Evolutionary conservation across 64 coral and sea anemone species (phyloP).

Genomic region (Hydrozoanthus tunicans): DNA sequence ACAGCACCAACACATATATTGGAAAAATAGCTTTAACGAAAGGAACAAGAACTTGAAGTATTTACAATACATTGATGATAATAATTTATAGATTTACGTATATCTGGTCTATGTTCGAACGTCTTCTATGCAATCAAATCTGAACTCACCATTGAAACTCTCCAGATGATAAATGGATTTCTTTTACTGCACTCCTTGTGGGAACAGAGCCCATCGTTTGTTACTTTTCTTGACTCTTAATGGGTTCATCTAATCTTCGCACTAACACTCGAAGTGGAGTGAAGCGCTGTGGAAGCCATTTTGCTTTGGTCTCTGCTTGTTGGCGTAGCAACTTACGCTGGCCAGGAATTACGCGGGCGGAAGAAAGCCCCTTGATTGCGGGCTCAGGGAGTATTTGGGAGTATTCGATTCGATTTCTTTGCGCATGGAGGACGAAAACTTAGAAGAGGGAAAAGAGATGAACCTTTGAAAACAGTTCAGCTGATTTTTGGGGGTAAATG

Average conservation of each 20-base stretch:
- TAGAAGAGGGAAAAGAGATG: not conserved
- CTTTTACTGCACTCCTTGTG: constrained; percentile 60
- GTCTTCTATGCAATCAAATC: too few species aligned
- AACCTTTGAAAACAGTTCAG: not conserved
- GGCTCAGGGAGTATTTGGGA: constrained; percentile 43
- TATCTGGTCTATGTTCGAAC: too few species aligned
- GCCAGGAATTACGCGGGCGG: constrained; percentile 28
- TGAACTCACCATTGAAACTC: constrained; percentile 20
- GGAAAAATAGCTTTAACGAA: too few species aligned
- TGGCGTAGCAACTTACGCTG: constrained; percentile 46
- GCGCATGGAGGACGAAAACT: not conserved
- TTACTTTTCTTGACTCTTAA: not conserved
- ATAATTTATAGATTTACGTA: too few species aligned
- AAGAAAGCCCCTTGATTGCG: not conserved
- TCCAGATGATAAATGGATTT: constrained; percentile 39
- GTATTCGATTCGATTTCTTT: constrained; percentile 24
- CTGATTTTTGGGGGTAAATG: constrained; percentile 36
- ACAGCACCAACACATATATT: too few species aligned
- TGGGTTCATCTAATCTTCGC: not conserved
- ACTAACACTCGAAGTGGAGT: not conserved
- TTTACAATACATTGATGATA: too few species aligned
- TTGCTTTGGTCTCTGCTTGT: constrained; percentile 39
- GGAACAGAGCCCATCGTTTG: constrained; percentile 64
- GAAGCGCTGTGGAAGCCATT: constrained; percentile 9
- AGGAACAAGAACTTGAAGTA: too few species aligned